phyloP scores from a whole-genome alignment of 1,140 invertebrate species.

The Octopus bimaculoides region DNA sequence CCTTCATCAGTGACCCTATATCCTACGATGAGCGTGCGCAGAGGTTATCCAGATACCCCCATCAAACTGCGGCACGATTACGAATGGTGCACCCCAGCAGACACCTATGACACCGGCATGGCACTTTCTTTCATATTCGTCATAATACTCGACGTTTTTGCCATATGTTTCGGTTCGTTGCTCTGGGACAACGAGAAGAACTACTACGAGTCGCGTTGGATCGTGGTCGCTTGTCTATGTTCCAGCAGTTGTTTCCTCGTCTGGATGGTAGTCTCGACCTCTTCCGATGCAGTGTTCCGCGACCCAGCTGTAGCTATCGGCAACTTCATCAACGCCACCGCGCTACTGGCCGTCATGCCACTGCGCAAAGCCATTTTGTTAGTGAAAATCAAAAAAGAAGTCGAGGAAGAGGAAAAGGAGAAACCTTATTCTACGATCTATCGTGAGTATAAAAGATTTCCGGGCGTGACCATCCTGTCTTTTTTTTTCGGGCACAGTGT shows the following conservation, averaged over 20 bases:
- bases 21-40: neutral
- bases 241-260: conserved; percentile 54
- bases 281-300: conserved; percentile 39
- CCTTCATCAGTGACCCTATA: conserved; percentile 34
- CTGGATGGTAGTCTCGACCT: conserved; percentile 58
- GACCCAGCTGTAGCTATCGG: conserved; percentile 53
- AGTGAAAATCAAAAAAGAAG: conserved; percentile 29
- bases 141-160: conserved; percentile 57
- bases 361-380: conserved; percentile 54
- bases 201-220: conserved; percentile 59
- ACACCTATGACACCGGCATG: conserved; percentile 56
- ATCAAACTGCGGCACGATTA: conserved; percentile 33
- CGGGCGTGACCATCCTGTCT: too few species aligned
- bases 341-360: conserved; percentile 52
- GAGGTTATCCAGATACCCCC: neutral
- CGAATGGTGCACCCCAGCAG: conserved; percentile 45
- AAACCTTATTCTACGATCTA: too few species aligned
- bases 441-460: too few species aligned
- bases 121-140: conserved; percentile 59
- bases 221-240: conserved; percentile 49
- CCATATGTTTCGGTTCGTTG: conserved; percentile 55
- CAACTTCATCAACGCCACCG: conserved; percentile 54
- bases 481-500: too few species aligned
- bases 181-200: conserved; percentile 55
- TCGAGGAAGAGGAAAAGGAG: conserved; percentile 19